These are phyloP conservation scores for Caenorhabditis sp. DNA, from an alignment of 2,888 invertebrate genomes.

Conservation along the genomic window DNA sequence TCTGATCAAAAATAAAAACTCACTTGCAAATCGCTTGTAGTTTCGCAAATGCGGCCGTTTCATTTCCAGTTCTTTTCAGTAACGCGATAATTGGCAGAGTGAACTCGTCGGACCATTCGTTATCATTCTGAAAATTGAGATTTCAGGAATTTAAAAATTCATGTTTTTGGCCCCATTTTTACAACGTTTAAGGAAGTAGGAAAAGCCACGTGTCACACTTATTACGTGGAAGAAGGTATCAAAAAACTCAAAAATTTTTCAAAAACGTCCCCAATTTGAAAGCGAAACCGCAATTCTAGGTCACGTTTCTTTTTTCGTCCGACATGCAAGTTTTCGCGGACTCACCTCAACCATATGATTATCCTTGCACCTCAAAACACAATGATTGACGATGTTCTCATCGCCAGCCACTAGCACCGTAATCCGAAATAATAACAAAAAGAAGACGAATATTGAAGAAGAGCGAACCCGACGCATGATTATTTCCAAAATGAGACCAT, in stretches of 20 bases:
- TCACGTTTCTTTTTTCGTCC: no score
- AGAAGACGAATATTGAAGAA: no score
- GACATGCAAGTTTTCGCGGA: no score
- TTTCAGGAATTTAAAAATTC: background rate
- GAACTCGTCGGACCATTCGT: conserved; percentile 60
- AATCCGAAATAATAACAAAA: background rate
- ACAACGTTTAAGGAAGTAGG: no score
- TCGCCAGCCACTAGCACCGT: background rate
- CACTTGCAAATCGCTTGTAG: conserved; percentile 51
- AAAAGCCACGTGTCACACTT: no score
- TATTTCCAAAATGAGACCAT: no score
- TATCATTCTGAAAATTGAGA: conserved; percentile 47
- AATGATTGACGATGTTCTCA: conserved; percentile 40
- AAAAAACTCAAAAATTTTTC: no score
- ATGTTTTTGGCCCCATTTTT: background rate
- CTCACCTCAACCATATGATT: conserved; percentile 59
- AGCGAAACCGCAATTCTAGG: no score
- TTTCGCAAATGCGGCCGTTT: conserved; percentile 53
- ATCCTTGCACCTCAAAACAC: conserved; percentile 56
- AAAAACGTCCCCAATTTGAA: no score
- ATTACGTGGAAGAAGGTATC: no score
- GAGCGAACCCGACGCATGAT: background rate
- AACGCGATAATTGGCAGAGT: conserved; percentile 55
- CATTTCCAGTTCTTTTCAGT: conserved; percentile 54
- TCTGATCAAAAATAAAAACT: conserved; percentile 11